Percentiles rank a stretch among this genome's conserved stretches.
These are phyloP conservation scores for Tetranychus truncatus DNA, from an alignment of 2,888 invertebrate genomes.

Conservation along the genomic window DNA sequence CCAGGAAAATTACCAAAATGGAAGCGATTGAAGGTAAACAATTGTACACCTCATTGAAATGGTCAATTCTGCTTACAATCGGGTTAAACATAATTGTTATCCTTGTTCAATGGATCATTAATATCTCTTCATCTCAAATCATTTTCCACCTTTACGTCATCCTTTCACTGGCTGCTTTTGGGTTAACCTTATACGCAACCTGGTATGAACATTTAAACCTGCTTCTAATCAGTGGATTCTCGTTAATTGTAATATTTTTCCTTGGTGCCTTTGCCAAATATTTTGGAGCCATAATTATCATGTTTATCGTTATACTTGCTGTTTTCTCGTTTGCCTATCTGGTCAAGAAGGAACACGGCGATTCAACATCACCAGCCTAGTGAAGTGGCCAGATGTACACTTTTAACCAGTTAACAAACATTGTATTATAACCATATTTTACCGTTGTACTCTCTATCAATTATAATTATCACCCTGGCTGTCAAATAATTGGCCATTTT, in stretches of 20 bases:
- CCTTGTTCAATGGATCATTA: background rate
- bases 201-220: constrained; percentile 3
- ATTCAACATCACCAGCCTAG: background rate
- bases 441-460: too few species aligned
- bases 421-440: background rate
- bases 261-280: constrained; percentile 4
- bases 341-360: background rate
- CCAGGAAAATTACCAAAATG: background rate
- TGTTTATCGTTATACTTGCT: constrained; percentile 5
- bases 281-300: constrained; percentile 4
- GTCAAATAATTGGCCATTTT: too few species aligned
- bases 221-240: background rate
- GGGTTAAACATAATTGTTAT: constrained; percentile 4
- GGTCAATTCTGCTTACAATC: background rate
- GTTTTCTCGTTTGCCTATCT: constrained; percentile 3
- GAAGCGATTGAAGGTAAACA: constrained; percentile 5
- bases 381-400: background rate
- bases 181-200: background rate
- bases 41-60: constrained; percentile 5
- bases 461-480: too few species aligned
- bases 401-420: background rate
- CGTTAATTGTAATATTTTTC: background rate
- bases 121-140: constrained; percentile 5
- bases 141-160: constrained; percentile 1
- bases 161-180: background rate